These are phyloP conservation scores for Thamnaconus septentrionalis DNA, from an alignment of 2,113 vertebrate genomes.

Conservation along the genomic window DNA sequence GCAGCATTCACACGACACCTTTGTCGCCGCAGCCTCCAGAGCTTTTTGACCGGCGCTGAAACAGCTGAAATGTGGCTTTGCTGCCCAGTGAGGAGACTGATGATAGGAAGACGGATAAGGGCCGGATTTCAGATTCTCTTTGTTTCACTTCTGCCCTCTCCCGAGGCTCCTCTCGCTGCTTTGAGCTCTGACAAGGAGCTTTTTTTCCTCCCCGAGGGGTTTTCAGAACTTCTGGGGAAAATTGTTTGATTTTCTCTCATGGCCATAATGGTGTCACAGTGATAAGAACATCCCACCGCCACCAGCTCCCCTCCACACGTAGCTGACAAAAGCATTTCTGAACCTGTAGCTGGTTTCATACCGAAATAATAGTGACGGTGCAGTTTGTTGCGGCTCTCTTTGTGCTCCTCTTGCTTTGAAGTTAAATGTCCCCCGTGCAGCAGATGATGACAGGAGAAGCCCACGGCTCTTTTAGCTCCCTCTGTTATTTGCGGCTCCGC, in stretches of 20 bases:
- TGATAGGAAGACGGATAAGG: slow-evolving; percentile 20
- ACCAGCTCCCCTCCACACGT: background rate
- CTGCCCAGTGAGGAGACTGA: background rate
- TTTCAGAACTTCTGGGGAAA: slow-evolving; percentile 28
- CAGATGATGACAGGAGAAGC: slow-evolving; percentile 10
- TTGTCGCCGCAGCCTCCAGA: background rate
- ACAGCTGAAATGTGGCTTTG: background rate
- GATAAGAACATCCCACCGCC: background rate
- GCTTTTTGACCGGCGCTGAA: background rate
- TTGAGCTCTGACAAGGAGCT: slow-evolving; percentile 26
- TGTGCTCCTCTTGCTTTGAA: slow-evolving; percentile 8
- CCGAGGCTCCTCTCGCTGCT: slow-evolving; percentile 23
- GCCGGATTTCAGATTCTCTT: slow-evolving; percentile 23
- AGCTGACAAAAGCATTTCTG: slow-evolving; percentile 1
- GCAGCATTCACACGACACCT: background rate
- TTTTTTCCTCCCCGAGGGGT: background rate
- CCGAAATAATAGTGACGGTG: slow-evolving; percentile 14
- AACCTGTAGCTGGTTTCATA: background rate
- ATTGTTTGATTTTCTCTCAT: slow-evolving; percentile 28
- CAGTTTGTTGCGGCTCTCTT: slow-evolving; percentile 16
- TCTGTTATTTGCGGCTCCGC: slow-evolving; percentile 38
- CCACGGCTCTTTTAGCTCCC: background rate
- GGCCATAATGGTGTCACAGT: slow-evolving; percentile 6
- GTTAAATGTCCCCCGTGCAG: slow-evolving; percentile 4
- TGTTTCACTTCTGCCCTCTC: slow-evolving; percentile 32